These are phyloP conservation scores for Mastacembelus armatus DNA, from an alignment of 2,797 vertebrate genomes.

Conservation along the genomic window DNA sequence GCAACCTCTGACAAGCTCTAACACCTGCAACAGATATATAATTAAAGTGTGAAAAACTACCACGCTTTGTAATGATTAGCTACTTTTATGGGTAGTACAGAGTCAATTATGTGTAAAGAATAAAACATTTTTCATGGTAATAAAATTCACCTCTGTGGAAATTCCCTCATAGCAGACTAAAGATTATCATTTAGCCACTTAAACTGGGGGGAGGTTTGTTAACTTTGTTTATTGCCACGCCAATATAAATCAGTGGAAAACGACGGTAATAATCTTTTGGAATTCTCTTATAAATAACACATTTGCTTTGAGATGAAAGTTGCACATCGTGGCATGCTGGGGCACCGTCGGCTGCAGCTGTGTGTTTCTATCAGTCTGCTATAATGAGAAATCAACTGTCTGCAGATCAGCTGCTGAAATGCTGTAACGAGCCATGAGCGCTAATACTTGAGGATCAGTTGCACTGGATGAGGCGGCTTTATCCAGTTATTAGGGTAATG, in stretches of 20 bases:
- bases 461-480: conserved; percentile 82
- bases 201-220: conserved; percentile 68
- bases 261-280: conserved; percentile 33
- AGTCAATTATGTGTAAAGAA: conserved; percentile 71
- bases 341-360: conserved; percentile 59
- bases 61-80: conserved; percentile 60
- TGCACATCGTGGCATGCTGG: conserved; percentile 44
- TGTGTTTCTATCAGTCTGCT: conserved; percentile 64
- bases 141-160: conserved; percentile 74
- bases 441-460: conserved; percentile 82
- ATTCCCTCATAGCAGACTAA: conserved; percentile 79
- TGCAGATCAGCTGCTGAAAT: conserved; percentile 77
- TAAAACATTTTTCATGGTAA: conserved; percentile 62
- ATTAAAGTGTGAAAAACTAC: conserved; percentile 55
- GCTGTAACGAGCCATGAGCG: conserved; percentile 77
- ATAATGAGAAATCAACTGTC: conserved; percentile 79
- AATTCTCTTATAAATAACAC: conserved; percentile 60
- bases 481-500: conserved; percentile 86
- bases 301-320: conserved; percentile 56
- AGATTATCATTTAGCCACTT: conserved; percentile 76
- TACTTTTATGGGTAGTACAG: conserved; percentile 57
- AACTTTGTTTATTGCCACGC: conserved; percentile 69
- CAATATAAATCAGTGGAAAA: conserved; percentile 55
- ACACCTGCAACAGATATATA: conserved; percentile 61
- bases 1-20: conserved; percentile 60